Conservation (phyloP, 2,888 invertebrate species). For the Cryptosula pallasiana region DNA sequence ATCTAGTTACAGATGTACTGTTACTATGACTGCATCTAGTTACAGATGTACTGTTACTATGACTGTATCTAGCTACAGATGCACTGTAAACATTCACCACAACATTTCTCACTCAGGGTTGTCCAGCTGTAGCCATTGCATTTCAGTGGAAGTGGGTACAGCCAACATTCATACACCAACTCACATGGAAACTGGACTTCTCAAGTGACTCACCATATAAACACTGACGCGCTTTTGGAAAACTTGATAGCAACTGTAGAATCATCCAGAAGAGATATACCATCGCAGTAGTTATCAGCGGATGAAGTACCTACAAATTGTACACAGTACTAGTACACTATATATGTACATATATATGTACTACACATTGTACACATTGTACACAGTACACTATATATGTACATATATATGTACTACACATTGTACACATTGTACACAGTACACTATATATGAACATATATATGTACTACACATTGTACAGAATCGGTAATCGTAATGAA, state of each 20-base stretch:
- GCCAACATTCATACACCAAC: too few relatives aligned
- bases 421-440: too few relatives aligned
- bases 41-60: not conserved
- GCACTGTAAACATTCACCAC: too few relatives aligned
- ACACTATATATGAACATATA: not conserved
- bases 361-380: too few relatives aligned
- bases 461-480: too few relatives aligned
- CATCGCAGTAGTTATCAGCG: slow-evolving; percentile 20
- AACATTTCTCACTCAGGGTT: too few relatives aligned
- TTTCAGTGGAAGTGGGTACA: too few relatives aligned
- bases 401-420: not conserved
- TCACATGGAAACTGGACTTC: too few relatives aligned
- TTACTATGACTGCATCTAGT: too few relatives aligned
- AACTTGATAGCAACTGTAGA: slow-evolving; percentile 20
- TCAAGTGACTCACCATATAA: slow-evolving; percentile 19
- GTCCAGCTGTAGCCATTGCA: not conserved
- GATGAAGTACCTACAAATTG: not conserved
- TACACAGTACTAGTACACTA: not conserved
- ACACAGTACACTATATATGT: too few relatives aligned
- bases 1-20: too few relatives aligned
- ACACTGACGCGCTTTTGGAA: slow-evolving; percentile 10
- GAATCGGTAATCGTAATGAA: too few relatives aligned
- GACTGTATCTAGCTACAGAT: not conserved
- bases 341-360: not conserved
- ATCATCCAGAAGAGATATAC: slow-evolving; percentile 14